These are phyloP conservation scores for Leistus spinibarbis DNA, from an alignment of 2,888 invertebrate genomes.

Conservation along the genomic window DNA sequence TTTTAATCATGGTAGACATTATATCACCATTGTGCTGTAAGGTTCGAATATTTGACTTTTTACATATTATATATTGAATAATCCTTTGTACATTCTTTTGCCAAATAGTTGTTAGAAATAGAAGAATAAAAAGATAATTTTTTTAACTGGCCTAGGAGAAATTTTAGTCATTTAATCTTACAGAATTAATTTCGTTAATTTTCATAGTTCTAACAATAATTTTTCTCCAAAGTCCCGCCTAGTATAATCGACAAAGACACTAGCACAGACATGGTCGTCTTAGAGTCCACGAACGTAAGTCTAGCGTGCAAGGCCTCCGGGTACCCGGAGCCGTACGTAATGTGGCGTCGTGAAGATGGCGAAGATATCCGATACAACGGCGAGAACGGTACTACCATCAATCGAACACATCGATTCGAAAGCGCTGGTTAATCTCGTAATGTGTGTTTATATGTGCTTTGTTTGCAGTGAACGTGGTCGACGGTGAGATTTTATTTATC, in stretches of 20 bases:
- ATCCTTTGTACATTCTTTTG: too few relatives aligned
- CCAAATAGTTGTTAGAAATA: too few relatives aligned
- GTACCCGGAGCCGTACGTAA: constrained; percentile 89
- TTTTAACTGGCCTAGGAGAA: too few relatives aligned
- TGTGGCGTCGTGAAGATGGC: constrained; percentile 91
- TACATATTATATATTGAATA: too few relatives aligned
- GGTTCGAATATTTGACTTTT: too few relatives aligned
- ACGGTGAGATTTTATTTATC: constrained; percentile 84
- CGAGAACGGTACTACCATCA: constrained; percentile 71
- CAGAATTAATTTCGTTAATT: background rate
- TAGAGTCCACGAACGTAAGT: constrained; percentile 87
- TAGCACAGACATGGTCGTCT: constrained; percentile 89
- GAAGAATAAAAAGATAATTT: too few relatives aligned
- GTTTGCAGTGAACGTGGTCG: constrained; percentile 81
- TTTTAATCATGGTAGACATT: too few relatives aligned
- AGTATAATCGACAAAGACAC: constrained; percentile 88
- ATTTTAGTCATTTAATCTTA: too few relatives aligned
- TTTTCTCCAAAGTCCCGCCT: constrained; percentile 92
- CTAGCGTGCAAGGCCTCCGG: constrained; percentile 86
- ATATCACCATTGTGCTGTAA: too few relatives aligned
- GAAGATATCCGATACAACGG: constrained; percentile 88
- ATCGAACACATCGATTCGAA: background rate
- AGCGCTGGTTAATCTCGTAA: background rate
- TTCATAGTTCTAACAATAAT: too few relatives aligned
- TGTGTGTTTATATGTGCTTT: constrained; percentile 21